Percentiles rank a stretch among this genome's conserved stretches.
phyloP scores from a whole-genome alignment of 2,888 invertebrate species.

The Lissonota sp. region DNA sequence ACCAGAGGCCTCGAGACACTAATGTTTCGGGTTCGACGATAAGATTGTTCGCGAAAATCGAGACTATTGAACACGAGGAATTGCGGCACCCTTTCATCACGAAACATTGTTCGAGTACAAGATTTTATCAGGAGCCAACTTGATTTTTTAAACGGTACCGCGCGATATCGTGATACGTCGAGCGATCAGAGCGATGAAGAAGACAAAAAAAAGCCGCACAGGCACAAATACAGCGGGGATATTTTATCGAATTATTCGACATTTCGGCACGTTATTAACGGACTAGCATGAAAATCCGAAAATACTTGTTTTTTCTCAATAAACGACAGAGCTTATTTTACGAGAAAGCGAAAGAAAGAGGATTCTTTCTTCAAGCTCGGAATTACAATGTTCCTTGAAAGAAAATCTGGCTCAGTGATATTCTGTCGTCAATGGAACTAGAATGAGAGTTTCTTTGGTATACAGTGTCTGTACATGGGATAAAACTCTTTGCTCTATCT shows the following conservation, averaged over 20 bases:
- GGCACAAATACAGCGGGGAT: no score
- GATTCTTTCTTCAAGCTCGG: neutral
- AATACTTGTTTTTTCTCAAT: no score
- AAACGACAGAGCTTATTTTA: no score
- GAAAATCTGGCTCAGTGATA: slow-evolving; percentile 48
- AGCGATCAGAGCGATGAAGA: no score
- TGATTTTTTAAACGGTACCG: neutral
- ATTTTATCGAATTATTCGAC: no score
- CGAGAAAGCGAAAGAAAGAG: no score
- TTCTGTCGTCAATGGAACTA: slow-evolving; percentile 26
- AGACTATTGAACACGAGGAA: neutral
- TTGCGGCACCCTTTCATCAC: slow-evolving; percentile 6
- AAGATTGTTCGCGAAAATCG: slow-evolving; percentile 50
- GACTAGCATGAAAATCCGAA: no score
- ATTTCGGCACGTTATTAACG: no score
- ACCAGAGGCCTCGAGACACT: slow-evolving; percentile 30
- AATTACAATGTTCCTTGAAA: slow-evolving; percentile 7
- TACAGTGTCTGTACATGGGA: slow-evolving; percentile 31
- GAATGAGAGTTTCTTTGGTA: slow-evolving; percentile 24
- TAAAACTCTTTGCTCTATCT: slow-evolving; percentile 29
- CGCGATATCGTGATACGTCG: no score
- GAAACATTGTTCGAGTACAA: neutral
- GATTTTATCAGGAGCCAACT: slow-evolving; percentile 1
- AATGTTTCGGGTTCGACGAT: slow-evolving; percentile 52
- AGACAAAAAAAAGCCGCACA: no score